Evolutionary conservation across 2,888 invertebrate species (phyloP), one percentile per base, ranked within the genome.

Genomic region (Cylloceria caligata): DNA sequence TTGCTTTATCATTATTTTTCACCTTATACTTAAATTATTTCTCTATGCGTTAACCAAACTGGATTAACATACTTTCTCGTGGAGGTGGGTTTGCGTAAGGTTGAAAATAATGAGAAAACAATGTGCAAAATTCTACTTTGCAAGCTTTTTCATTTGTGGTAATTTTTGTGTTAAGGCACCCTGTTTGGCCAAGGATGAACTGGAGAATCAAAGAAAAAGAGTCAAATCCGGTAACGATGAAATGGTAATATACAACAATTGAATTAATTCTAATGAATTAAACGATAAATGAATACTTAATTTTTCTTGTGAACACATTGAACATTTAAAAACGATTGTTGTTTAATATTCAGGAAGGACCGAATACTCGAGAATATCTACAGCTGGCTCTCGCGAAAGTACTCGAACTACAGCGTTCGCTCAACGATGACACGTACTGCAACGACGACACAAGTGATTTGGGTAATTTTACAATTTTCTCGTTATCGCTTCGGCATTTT

Each of bases 371-470:
- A 39, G 91, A 92, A 76, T 92, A 92, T 81, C 73, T 92, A 69
- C 90, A 91, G 74, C 81, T 91, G 72, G 90, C 91, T 49, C 81
- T 92, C 30, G 85, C 88, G 0, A 89, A 87, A 83, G 89, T 92
- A 19, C 78, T 91, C 39, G 91, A 91, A 69, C 86, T 92, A 39
- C 92, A 92, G 74, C 88, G 88, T 45, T 87, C 91, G 83, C 87
- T 92, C 67, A 88, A 87, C 78, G 91, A 92, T 49, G 89, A 89
- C 68, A 87, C 89, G 27, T 88, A 89, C 45, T 75, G 86, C 30
- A 73, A 84, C 47, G 88, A 87, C 36, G 87, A 84, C 69, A 86
- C 88, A 39, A 88, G 87, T 72, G 90, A 91, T 80, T 83, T 87
- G 27, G 90, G 91, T 91, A 88, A 88, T 21, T 57, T 39, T 34